Percentiles rank a stretch among this genome's conserved stretches.
Conservation (phyloP, 2,113 vertebrate species). For the Myrmecophaga tridactyla region DNA sequence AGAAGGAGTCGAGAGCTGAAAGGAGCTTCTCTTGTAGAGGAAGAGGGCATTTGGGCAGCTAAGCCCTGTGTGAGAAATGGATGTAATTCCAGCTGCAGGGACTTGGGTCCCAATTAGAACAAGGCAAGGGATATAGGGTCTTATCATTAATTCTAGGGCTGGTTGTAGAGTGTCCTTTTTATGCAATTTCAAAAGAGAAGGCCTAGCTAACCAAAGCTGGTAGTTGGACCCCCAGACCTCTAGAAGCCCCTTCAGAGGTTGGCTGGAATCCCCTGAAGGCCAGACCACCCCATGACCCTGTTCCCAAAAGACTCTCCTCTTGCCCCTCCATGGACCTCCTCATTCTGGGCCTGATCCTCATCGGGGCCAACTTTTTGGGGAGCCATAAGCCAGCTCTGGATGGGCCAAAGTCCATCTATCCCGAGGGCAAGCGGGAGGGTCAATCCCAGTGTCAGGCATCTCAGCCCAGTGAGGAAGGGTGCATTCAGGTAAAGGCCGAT, state of each 20-base stretch:
- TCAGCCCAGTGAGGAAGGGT: neutral
- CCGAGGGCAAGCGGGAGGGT: too few species aligned
- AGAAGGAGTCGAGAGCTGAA: neutral
- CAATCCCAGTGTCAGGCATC: neutral
- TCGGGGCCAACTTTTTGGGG: rapidly evolving
- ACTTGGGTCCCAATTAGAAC: rapidly evolving
- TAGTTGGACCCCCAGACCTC: neutral
- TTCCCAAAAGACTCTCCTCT: neutral
- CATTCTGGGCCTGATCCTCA: neutral
- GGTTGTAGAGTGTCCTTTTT: neutral
- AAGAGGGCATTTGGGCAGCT: too few species aligned
- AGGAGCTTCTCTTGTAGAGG: neutral
- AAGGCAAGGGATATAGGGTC: rapidly evolving
- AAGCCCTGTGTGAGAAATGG: neutral
- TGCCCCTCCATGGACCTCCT: neutral
- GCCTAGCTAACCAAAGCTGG: neutral
- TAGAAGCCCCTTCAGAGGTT: neutral
- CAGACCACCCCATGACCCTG: rapidly evolving
- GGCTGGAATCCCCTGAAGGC: neutral
- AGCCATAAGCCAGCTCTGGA: too few species aligned
- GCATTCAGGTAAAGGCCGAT: neutral
- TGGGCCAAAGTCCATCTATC: too few species aligned
- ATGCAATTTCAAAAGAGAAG: neutral
- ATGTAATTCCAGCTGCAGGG: neutral
- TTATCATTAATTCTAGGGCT: neutral